Evolutionary conservation across 2,888 invertebrate genomes (phyloP), one percentile per base, ranked within the genome.

Genomic region (Palloptera scutellata): DNA sequence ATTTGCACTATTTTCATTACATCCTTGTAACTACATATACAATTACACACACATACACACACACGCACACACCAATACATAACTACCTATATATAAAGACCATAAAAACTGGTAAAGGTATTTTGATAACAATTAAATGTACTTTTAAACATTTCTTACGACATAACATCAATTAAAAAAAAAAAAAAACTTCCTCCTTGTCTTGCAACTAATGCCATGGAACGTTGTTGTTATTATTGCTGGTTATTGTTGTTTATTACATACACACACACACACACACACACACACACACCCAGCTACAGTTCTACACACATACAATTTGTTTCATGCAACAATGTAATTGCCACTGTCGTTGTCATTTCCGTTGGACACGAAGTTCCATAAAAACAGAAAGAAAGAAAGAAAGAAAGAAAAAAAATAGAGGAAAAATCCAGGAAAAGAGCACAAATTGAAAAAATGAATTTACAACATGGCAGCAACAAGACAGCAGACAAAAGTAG

Each of bases 271-370:
- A 57, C 60, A 66, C 42, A 53, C 42, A 68, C 6, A 66, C 60
- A 58, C 62, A n/a, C n/a, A n/a, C n/a, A n/a, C n/a, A n/a, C n/a
- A n/a, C n/a, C n/a, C n/a, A n/a, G n/a, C n/a, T n/a, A n/a, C 55
- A 58, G 67, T 68, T 64, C 64, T 62, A 80, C 79, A 81, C 78
- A 30, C 30, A 30, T 30, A 30, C 30, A 2, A 30, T 81, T 81
- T 79, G 72, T 81, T 81, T 79, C 82, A 81, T 82, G 82, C 81
- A 82, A 81, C 82, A 82, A 77, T 82, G 81, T 82, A 82, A 81
- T 81, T 80, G 82, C 80, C 78, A 78, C 78, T 81, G 80, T 78
- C 80, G 80, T 79, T 82, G 78, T 80, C 77, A 79, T 82, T 78
- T 81, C 81, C 82, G 79, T 75, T 78, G 78, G 77, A 81, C 79